A percentile compares a stretch with the other conserved stretches of the same genome.
Conservation (phyloP, 2,888 invertebrate species). For the Willowsia nigromaculata region DNA sequence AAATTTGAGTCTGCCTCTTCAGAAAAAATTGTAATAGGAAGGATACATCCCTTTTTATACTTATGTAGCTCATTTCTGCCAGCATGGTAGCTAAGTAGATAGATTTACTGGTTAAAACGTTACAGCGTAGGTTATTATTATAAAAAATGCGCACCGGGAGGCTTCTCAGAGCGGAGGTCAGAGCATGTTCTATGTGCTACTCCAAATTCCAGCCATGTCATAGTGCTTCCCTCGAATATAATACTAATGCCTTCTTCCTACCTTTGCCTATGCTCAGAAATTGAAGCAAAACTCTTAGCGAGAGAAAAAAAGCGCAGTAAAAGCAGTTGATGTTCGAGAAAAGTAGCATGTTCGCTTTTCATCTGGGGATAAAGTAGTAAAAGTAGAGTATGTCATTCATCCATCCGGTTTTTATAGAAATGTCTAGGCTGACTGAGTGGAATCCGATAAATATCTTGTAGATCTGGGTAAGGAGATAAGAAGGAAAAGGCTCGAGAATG, state of each 20-base stretch:
- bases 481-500: constrained; percentile 33
- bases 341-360: background rate
- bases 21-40: background rate
- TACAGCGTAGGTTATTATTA: background rate
- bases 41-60: background rate
- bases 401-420: constrained; percentile 49
- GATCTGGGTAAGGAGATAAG: constrained; percentile 53
- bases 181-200: constrained; percentile 41
- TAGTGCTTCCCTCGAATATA: background rate
- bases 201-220: constrained; percentile 21
- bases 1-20: background rate
- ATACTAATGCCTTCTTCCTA: background rate
- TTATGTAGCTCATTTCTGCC: background rate
- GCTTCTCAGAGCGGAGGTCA: constrained; percentile 42
- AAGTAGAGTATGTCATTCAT: constrained; percentile 59
- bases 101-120: background rate
- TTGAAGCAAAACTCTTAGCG: background rate
- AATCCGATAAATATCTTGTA: constrained; percentile 63
- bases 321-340: background rate
- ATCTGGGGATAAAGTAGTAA: background rate
- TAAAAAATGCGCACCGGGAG: constrained; percentile 49
- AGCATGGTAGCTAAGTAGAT: background rate
- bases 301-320: background rate
- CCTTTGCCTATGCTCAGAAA: background rate
- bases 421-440: constrained; percentile 50